phyloP scores from a whole-genome alignment of 53 echinoderm and acorn worm species.

The Astropecten irregularis region DNA sequence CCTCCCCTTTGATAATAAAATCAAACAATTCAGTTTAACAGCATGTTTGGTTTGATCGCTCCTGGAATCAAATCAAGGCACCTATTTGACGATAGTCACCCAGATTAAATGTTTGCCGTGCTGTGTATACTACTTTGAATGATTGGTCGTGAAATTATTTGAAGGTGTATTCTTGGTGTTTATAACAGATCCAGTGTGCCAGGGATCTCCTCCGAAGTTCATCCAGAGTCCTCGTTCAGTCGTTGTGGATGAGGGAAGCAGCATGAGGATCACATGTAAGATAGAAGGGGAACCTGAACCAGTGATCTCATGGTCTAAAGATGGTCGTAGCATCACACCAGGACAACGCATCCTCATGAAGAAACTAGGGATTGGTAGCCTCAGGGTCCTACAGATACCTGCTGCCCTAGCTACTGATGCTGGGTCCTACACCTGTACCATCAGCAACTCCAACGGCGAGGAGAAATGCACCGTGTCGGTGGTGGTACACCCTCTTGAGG shows the following conservation, averaged over 20 bases:
- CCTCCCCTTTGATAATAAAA: too few species aligned
- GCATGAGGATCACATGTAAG: slow-evolving; percentile 76
- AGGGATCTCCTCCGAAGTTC: slow-evolving; percentile 79
- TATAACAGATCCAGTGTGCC: slow-evolving; percentile 71
- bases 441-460: slow-evolving; percentile 75
- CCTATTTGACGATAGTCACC: too few species aligned
- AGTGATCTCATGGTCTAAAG: slow-evolving; percentile 83
- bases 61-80: too few species aligned
- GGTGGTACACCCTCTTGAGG: slow-evolving; percentile 81
- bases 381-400: slow-evolving; percentile 77
- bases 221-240: slow-evolving; percentile 85
- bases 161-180: too few species aligned
- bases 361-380: slow-evolving; percentile 66
- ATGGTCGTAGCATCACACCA: slow-evolving; percentile 68
- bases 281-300: slow-evolving; percentile 91
- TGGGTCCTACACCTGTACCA: slow-evolving; percentile 80
- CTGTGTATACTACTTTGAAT: not conserved
- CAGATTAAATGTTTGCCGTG: not conserved
- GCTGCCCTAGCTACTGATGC: slow-evolving; percentile 90
- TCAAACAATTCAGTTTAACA: too few species aligned
- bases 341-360: slow-evolving; percentile 80
- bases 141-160: too few species aligned
- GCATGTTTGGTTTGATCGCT: too few species aligned
- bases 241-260: slow-evolving; percentile 85
- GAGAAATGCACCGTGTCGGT: slow-evolving; percentile 86